phyloP scores from a whole-genome alignment of 2,113 vertebrate species.

The Sceloporus undulatus region DNA sequence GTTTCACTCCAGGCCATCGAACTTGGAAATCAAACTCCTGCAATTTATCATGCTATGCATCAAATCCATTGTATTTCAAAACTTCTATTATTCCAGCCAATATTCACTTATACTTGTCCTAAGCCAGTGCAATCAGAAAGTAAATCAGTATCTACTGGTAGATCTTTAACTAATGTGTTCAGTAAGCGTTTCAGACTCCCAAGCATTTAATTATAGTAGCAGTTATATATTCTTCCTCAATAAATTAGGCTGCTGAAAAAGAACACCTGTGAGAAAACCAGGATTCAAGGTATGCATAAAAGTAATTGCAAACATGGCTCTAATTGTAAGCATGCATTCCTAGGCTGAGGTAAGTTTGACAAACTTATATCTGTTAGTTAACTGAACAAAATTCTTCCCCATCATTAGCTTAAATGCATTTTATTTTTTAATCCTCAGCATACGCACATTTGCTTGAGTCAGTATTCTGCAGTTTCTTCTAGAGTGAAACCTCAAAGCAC shows the following conservation, averaged over 20 bases:
- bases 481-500: neutral
- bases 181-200: neutral
- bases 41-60: neutral
- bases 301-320: neutral
- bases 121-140: neutral
- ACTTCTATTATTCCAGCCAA: neutral
- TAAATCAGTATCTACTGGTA: neutral
- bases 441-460: neutral
- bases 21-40: constrained; percentile 99
- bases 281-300: neutral
- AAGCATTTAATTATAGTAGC: no score
- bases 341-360: no score
- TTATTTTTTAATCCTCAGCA: neutral
- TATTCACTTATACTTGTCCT: neutral
- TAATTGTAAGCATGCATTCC: no score
- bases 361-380: no score
- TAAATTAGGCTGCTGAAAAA: neutral
- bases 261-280: neutral
- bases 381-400: no score
- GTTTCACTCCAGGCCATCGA: constrained; percentile 95
- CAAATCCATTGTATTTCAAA: fast-evolving
- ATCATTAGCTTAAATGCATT: no score
- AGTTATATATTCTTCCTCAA: neutral
- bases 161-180: neutral
- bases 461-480: neutral